Evolutionary conservation across 64 coral and sea anemone genomes (phyloP).

Genomic region (Montipora foliosa): DNA sequence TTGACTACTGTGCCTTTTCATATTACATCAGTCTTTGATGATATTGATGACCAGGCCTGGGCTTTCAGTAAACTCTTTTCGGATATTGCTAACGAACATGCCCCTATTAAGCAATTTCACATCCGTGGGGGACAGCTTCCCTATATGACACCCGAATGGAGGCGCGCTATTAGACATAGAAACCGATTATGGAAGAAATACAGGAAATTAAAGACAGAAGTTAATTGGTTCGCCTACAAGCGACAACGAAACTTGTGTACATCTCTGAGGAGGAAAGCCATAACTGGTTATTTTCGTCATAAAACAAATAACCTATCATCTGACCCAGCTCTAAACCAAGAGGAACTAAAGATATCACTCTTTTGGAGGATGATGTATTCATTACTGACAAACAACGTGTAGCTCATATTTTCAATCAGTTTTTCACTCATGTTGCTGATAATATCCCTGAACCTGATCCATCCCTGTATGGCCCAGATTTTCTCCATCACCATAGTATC

Average conservation of each 20-base stretch:
- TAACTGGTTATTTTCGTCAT: constrained; percentile 33
- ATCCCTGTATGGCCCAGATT: neutral
- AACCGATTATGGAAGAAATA: constrained; percentile 11
- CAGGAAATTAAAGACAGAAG: neutral
- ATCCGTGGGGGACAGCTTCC: constrained; percentile 28
- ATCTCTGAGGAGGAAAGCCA: constrained; percentile 32
- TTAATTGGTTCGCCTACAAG: constrained; percentile 29
- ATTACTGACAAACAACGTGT: constrained; percentile 34
- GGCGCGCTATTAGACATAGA: neutral
- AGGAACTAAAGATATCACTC: constrained; percentile 41
- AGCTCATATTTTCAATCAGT: constrained; percentile 3
- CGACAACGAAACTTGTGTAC: constrained; percentile 50
- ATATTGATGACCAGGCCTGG: constrained; percentile 31
- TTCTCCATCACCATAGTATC: neutral
- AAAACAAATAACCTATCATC: constrained; percentile 23
- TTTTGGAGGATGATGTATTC: constrained; percentile 18
- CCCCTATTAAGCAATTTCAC: constrained; percentile 39
- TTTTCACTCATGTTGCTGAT: constrained; percentile 11
- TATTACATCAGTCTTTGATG: constrained; percentile 38
- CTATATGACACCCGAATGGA: constrained; percentile 36
- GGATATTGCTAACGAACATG: constrained; percentile 38
- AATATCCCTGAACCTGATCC: neutral
- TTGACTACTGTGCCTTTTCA: constrained; percentile 43
- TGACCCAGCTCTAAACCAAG: constrained; percentile 26
- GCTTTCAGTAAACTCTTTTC: constrained; percentile 41